phyloP scores from a whole-genome alignment of 2,888 invertebrate species.

The Drosophila ustulata region DNA sequence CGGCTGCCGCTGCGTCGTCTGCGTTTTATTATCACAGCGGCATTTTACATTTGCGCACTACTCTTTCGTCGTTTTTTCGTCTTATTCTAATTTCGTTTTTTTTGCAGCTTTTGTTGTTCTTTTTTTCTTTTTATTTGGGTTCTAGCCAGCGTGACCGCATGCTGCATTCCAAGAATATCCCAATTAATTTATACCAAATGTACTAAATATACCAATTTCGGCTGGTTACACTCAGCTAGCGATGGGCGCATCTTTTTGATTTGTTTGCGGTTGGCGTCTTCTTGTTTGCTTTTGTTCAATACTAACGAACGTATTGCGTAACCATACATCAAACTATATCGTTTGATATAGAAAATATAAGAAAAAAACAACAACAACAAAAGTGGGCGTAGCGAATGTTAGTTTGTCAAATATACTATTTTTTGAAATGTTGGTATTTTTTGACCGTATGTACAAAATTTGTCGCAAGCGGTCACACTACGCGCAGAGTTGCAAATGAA shows the following conservation, averaged over 20 bases:
- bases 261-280: too few relatives aligned
- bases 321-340: too few relatives aligned
- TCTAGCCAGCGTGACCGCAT: conserved; percentile 44
- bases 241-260: too few relatives aligned
- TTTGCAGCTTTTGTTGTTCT: conserved; percentile 26
- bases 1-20: conserved; percentile 72
- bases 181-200: neutral
- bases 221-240: neutral
- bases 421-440: neutral
- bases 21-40: conserved; percentile 73
- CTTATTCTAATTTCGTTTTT: conserved; percentile 34
- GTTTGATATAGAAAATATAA: too few relatives aligned
- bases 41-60: conserved; percentile 79
- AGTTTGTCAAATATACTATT: neutral
- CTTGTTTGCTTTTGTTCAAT: too few relatives aligned
- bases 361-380: too few relatives aligned
- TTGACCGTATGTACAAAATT: neutral
- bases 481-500: conserved; percentile 1
- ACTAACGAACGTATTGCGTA: too few relatives aligned
- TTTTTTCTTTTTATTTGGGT: conserved; percentile 37
- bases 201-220: neutral
- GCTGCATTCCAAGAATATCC: conserved; percentile 14
- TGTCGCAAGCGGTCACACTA: neutral
- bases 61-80: conserved; percentile 38
- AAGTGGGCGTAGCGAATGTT: too few relatives aligned